Conservation (phyloP, 2,797 vertebrate genomes). For the Myotis vivesi region DNA sequence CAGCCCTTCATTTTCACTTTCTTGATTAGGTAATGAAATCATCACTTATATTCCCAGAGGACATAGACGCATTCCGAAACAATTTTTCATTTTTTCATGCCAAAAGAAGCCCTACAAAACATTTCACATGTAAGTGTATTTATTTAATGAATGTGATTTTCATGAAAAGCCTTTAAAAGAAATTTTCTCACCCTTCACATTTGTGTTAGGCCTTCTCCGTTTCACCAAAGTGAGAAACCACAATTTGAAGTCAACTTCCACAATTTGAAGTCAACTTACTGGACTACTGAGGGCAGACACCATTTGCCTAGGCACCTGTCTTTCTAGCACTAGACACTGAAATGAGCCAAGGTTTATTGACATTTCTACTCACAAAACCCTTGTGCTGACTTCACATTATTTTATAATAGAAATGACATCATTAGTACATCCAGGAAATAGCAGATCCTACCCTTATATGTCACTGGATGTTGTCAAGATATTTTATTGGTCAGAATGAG, state of each 20-base stretch:
- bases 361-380: not conserved
- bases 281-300: not conserved
- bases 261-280: not conserved
- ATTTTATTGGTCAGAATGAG: slow-evolving; percentile 30
- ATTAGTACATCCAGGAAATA: not conserved
- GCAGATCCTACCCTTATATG: not conserved
- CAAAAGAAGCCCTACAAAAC: slow-evolving; percentile 27
- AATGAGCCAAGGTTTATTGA: not conserved
- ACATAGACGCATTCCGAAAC: not conserved
- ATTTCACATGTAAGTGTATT: not conserved
- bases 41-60: not conserved
- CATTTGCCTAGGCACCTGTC: not conserved
- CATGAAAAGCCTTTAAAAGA: slow-evolving; percentile 2
- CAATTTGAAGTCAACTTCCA: not conserved
- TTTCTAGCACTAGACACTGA: not conserved
- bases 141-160: slow-evolving; percentile 7
- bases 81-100: slow-evolving; percentile 16
- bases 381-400: not conserved
- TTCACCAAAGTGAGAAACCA: not conserved
- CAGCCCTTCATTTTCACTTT: not conserved
- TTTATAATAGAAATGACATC: slow-evolving; percentile 30
- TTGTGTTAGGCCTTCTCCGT: not conserved
- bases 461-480: not conserved
- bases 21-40: slow-evolving; percentile 14
- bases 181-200: not conserved